Evolutionary conservation across 2,113 vertebrate species (phyloP).

Genomic region (Anoplopoma fimbria): DNA sequence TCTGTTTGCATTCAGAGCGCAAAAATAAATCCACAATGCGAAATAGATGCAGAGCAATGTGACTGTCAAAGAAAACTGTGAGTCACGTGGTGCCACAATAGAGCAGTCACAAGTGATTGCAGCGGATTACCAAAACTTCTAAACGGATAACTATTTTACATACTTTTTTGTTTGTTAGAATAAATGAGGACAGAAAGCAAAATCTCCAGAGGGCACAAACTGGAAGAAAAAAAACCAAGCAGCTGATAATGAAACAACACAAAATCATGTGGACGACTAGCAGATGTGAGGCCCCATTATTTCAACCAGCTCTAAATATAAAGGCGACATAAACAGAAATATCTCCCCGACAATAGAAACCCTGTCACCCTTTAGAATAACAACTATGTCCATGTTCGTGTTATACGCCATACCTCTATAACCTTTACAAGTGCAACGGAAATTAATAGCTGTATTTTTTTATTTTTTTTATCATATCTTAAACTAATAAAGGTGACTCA

Average conservation of each 20-base stretch:
- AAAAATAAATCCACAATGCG: not conserved
- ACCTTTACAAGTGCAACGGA: slow-evolving; percentile 24
- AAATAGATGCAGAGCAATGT: not conserved
- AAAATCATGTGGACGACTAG: slow-evolving; percentile 10
- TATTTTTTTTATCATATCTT: slow-evolving; percentile 37
- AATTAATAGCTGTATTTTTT: slow-evolving; percentile 25
- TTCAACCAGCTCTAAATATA: not conserved
- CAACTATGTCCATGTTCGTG: not conserved
- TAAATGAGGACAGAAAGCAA: not conserved
- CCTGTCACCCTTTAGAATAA: slow-evolving; percentile 7
- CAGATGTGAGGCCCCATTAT: slow-evolving; percentile 10
- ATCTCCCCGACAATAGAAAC: slow-evolving; percentile 27
- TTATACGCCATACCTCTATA: slow-evolving; percentile 3
- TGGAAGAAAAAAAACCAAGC: not conserved
- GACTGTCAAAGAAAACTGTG: not conserved
- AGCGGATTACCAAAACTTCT: not conserved
- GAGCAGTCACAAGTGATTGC: not conserved
- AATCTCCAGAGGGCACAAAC: not conserved
- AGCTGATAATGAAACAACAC: not conserved
- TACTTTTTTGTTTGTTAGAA: not conserved
- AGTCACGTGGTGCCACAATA: too few relatives aligned
- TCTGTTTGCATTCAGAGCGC: not conserved
- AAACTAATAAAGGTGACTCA: slow-evolving; percentile 58
- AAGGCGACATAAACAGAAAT: slow-evolving; percentile 12
- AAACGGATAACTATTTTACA: not conserved